These are phyloP conservation scores for Oscheius sp. DNA, from an alignment of 2,888 invertebrate genomes.

Conservation along the genomic window DNA sequence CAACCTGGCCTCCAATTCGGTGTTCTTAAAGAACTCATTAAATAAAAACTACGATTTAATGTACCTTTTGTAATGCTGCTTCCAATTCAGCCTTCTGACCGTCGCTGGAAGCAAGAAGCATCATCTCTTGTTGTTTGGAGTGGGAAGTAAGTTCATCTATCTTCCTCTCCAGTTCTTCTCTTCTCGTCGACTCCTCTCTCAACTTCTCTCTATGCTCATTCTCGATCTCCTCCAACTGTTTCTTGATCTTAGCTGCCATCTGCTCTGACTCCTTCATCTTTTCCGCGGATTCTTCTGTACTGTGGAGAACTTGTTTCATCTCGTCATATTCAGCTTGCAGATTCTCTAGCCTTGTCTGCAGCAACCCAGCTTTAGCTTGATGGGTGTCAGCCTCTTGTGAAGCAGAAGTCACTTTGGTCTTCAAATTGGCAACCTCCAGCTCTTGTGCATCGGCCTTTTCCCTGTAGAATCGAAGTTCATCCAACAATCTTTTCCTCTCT, in stretches of 20 bases:
- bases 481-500: constrained; percentile 39
- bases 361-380: constrained; percentile 4
- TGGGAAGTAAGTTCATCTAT: constrained; percentile 24
- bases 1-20: constrained; percentile 36
- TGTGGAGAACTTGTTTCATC: constrained; percentile 25
- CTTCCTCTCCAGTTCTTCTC: constrained; percentile 33
- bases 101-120: constrained; percentile 35
- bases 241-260: constrained; percentile 23
- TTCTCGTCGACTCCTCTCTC: constrained; percentile 25
- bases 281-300: constrained; percentile 22
- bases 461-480: constrained; percentile 37
- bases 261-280: constrained; percentile 31
- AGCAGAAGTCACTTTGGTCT: constrained; percentile 34
- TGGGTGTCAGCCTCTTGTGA: constrained; percentile 21
- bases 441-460: constrained; percentile 35
- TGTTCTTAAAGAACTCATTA: constrained; percentile 14
- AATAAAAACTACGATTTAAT: no score
- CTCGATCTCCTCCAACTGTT: constrained; percentile 33
- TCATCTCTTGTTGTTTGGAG: constrained; percentile 13
- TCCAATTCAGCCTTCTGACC: constrained; percentile 36
- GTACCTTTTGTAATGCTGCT: constrained; percentile 22
- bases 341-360: constrained; percentile 34
- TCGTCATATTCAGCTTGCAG: constrained; percentile 32
- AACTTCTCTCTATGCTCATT: constrained; percentile 28
- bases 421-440: constrained; percentile 30